These are phyloP conservation scores for Gadus macrocephalus DNA, from an alignment of 2,113 vertebrate genomes.

Conservation along the genomic window DNA sequence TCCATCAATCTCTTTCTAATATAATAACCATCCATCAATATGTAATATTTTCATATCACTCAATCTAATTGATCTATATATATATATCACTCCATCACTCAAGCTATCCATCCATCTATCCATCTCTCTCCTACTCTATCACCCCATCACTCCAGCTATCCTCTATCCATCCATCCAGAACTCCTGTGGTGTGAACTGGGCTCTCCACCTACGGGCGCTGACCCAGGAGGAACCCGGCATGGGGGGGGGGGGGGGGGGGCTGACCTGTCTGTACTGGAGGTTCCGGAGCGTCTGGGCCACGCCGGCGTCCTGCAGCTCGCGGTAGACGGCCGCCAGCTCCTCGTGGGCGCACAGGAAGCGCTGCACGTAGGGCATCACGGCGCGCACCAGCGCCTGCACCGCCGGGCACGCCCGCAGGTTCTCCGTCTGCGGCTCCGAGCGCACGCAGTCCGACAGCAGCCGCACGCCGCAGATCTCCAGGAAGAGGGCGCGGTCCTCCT, in stretches of 20 bases:
- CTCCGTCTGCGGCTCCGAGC: slow-evolving; percentile 60
- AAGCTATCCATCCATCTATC: too few relatives aligned
- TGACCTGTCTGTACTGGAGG: slow-evolving; percentile 67
- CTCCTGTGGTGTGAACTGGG: too few relatives aligned
- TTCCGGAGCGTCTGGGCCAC: slow-evolving; percentile 57
- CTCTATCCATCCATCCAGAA: too few relatives aligned
- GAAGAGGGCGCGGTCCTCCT: slow-evolving; percentile 61
- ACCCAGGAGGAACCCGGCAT: neutral
- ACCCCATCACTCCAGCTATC: too few relatives aligned
- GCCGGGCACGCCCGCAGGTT: slow-evolving; percentile 57
- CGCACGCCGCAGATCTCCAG: slow-evolving; percentile 69
- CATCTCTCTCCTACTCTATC: too few relatives aligned
- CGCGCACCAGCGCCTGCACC: slow-evolving; percentile 66
- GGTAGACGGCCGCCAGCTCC: slow-evolving; percentile 53
- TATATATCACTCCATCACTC: too few relatives aligned
- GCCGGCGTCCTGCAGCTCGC: slow-evolving; percentile 52
- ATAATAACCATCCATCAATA: too few relatives aligned
- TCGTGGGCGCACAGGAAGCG: slow-evolving; percentile 67
- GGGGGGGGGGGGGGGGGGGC: neutral
- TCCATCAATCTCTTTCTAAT: too few relatives aligned
- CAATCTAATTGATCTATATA: too few relatives aligned
- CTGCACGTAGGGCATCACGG: slow-evolving; percentile 70
- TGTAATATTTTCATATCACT: too few relatives aligned
- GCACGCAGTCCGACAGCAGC: slow-evolving; percentile 61
- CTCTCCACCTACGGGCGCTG: neutral